Percentiles rank a stretch among this genome's conserved stretches.
Evolutionary conservation across 2,888 invertebrate species (phyloP).

Genomic region (Oasisia sp.): DNA sequence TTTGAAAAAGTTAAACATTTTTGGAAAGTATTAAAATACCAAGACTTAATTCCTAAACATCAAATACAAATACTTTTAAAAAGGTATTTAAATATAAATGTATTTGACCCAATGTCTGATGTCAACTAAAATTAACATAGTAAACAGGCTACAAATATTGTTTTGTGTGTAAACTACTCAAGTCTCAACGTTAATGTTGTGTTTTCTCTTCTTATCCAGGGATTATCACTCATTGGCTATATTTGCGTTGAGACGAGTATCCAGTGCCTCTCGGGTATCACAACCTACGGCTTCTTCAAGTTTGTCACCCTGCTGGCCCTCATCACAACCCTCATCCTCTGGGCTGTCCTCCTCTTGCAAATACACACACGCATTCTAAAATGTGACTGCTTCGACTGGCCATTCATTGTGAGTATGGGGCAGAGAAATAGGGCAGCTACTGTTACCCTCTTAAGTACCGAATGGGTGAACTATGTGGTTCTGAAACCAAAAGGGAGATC

Average conservation of each 20-base stretch:
- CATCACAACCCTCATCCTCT: conserved; percentile 33
- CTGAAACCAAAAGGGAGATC: too few species aligned
- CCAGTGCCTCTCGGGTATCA: conserved; percentile 3
- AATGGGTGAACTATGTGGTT: too few species aligned
- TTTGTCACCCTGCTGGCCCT: conserved; percentile 36
- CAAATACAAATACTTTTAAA: too few species aligned
- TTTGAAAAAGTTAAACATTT: too few species aligned
- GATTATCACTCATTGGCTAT: conserved; percentile 34
- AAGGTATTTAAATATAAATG: too few species aligned
- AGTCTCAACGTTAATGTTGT: neutral
- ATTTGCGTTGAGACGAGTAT: conserved; percentile 29
- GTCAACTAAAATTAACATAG: neutral
- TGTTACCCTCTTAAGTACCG: too few species aligned
- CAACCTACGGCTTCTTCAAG: conserved; percentile 35
- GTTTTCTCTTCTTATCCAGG: conserved; percentile 24
- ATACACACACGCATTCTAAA: conserved; percentile 33
- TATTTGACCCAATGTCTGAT: too few species aligned
- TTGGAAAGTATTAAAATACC: too few species aligned
- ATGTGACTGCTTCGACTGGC: conserved; percentile 39
- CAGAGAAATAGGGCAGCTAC: too few species aligned
- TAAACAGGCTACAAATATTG: neutral
- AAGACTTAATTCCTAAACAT: too few species aligned
- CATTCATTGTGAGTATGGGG: conserved; percentile 33
- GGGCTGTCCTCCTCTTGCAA: conserved; percentile 34
- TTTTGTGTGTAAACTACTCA: neutral